A percentile compares a stretch with the other conserved stretches of the same genome.
Conservation (phyloP, 2,888 invertebrate genomes). For the Selenia dentaria region DNA sequence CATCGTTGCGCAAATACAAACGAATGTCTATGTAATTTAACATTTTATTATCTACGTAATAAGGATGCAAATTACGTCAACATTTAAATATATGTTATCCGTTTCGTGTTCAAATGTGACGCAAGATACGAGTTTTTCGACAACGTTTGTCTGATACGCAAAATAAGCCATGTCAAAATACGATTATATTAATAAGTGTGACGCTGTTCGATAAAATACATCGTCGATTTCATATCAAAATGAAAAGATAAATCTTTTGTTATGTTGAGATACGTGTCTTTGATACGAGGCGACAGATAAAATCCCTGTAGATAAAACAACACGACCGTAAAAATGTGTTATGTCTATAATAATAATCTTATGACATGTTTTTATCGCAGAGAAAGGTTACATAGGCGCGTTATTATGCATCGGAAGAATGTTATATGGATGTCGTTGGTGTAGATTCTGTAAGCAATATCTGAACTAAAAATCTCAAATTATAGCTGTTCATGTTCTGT, state of each 20-base stretch:
- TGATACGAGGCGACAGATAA: not conserved
- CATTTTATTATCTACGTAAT: constrained; percentile 10
- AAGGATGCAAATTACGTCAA: constrained; percentile 8
- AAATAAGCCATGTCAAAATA: no score
- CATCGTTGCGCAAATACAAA: not conserved
- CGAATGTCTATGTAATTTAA: constrained; percentile 6
- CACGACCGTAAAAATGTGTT: not conserved
- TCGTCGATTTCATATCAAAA: not conserved
- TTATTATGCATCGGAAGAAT: no score
- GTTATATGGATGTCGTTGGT: no score
- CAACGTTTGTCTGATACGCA: not conserved
- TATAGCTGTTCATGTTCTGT: no score
- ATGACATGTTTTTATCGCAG: not conserved
- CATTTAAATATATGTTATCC: no score
- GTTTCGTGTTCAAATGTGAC: no score
- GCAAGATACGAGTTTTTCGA: no score
- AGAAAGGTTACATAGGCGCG: not conserved
- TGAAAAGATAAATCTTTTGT: not conserved
- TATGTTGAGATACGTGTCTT: not conserved
- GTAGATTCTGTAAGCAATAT: no score
- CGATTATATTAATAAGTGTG: not conserved
- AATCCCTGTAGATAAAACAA: constrained; percentile 1
- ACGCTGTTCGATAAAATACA: not conserved
- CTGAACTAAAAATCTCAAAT: no score
- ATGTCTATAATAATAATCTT: not conserved